Evolutionary conservation across 2,888 invertebrate genomes (phyloP).

Genomic region (Tenthredo distinguenda): DNA sequence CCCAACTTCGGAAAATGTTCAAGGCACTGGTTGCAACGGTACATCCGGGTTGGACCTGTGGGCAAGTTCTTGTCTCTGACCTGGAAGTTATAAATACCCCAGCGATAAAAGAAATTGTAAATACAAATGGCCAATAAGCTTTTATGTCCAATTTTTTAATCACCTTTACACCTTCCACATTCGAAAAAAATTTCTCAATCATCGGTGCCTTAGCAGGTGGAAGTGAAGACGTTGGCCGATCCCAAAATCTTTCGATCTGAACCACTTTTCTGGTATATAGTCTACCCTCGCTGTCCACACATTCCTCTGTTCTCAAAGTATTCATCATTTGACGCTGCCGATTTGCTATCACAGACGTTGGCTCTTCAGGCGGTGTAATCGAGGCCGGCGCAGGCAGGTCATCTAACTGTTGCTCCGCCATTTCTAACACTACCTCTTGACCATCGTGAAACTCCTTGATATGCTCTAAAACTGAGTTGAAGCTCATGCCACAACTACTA

Average conservation of each 20-base stretch:
- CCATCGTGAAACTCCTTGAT: conserved; percentile 84
- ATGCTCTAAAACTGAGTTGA: conserved; percentile 84
- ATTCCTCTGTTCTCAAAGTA: conserved; percentile 79
- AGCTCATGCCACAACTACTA: conserved; percentile 83
- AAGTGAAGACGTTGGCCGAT: conserved; percentile 65
- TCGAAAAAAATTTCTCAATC: conserved; percentile 76
- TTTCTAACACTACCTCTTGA: conserved; percentile 85
- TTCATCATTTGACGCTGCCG: conserved; percentile 74
- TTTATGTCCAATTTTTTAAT: neutral
- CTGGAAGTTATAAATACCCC: conserved; percentile 57
- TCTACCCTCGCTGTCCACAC: conserved; percentile 79
- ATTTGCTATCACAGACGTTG: conserved; percentile 58
- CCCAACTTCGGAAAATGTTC: conserved; percentile 78
- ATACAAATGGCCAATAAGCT: neutral
- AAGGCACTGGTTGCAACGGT: conserved; percentile 78
- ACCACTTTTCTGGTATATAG: conserved; percentile 80
- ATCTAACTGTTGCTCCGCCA: conserved; percentile 71
- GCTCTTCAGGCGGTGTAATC: conserved; percentile 53
- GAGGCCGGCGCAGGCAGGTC: conserved; percentile 60
- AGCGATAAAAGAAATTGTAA: neutral
- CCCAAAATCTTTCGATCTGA: conserved; percentile 82
- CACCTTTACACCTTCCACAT: conserved; percentile 75
- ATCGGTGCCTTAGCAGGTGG: conserved; percentile 69
- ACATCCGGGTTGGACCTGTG: conserved; percentile 70
- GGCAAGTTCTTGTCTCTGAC: conserved; percentile 68